Conservation (phyloP, 2,888 invertebrate genomes). For the Odontomyia ornata region DNA sequence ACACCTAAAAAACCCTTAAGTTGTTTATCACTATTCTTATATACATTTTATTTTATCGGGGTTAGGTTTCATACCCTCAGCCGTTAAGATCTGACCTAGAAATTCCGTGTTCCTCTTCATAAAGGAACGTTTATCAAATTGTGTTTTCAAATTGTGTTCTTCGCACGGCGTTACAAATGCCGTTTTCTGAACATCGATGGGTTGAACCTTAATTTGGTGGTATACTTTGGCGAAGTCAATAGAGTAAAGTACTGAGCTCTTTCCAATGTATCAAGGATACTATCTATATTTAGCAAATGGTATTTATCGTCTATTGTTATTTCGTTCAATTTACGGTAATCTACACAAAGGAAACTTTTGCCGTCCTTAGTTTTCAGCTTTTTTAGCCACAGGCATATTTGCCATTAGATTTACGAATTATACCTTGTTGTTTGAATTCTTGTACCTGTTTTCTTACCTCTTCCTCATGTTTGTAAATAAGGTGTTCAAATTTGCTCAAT, state of each 20-base stretch:
- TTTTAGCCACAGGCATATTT: constrained; percentile 46
- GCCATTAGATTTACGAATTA: constrained; percentile 44
- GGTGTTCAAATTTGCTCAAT: constrained; percentile 27
- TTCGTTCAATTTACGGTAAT: constrained; percentile 48
- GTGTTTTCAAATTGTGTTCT: constrained; percentile 9
- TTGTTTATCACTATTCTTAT: constrained; percentile 9
- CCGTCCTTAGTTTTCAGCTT: constrained; percentile 37
- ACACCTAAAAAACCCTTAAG: constrained; percentile 5
- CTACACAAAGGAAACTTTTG: constrained; percentile 47
- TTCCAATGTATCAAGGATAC: neutral
- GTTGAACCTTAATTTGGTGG: constrained; percentile 4
- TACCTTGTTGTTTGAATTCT: constrained; percentile 44
- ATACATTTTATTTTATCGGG: constrained; percentile 5
- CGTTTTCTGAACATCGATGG: neutral
- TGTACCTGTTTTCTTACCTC: constrained; percentile 34
- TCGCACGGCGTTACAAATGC: constrained; percentile 17
- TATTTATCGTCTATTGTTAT: constrained; percentile 43
- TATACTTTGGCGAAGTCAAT: constrained; percentile 24
- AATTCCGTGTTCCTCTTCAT: constrained; percentile 7
- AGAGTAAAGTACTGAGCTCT: constrained; percentile 14
- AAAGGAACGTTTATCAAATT: neutral
- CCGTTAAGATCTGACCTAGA: constrained; percentile 7
- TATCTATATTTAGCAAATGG: constrained; percentile 16
- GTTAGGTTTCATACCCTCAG: constrained; percentile 12
- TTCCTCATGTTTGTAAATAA: constrained; percentile 46